Base-by-base conservation (phyloP, 92 coral and sea anemone species). In the Siderastrea radians region DNA sequence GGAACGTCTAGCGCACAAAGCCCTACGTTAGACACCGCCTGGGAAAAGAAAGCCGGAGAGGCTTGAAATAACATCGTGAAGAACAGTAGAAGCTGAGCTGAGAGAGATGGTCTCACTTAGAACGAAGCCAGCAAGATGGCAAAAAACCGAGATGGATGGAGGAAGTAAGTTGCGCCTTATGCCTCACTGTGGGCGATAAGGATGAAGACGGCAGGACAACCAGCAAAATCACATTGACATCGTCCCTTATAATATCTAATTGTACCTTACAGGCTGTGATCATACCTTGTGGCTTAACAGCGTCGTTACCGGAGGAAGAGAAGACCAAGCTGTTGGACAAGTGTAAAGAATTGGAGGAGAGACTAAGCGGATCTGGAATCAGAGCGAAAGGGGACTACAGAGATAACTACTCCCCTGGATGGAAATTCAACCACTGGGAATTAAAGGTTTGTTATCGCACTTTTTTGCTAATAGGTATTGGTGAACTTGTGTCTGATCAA, bases 351-450 rank as follows among this genome's bases (percentile, higher is more conserved):
- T 91, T 93, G 75, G 94, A 95, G 84, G 72, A 84, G 63, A 92
- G 77, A 2, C 85, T 97, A 11, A 72, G 69, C 53, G 89, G 83
- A 49, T 95, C 95, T 73, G 96, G 98, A 7, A 70, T 97, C 49
- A 86, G 94, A 86, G 97, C 90, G 26, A 94, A 70, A 72, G 96
- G 96, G 48, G 99, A 97, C 73, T 93, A 83, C 88, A 91, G 97
- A 26, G 99, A 94, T 3, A 95, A 97, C 82, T 95, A 97, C 80
- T 97, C 99, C 0, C 99, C 99, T 1, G 99, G 99, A 53, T 97
- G 99, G 98, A 97, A 97, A 74, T 97, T 97, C 82, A 92, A 97
- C 81, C 99, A 97, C 89, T 97, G 99, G 99, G 99, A 97, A 85
- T 91, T 97, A 1, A 97, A 95, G 98, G 99, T 97, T 83, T 38